These are phyloP conservation scores for Drosophila infuscata DNA, from an alignment of 2,888 invertebrate species.

Conservation along the genomic window DNA sequence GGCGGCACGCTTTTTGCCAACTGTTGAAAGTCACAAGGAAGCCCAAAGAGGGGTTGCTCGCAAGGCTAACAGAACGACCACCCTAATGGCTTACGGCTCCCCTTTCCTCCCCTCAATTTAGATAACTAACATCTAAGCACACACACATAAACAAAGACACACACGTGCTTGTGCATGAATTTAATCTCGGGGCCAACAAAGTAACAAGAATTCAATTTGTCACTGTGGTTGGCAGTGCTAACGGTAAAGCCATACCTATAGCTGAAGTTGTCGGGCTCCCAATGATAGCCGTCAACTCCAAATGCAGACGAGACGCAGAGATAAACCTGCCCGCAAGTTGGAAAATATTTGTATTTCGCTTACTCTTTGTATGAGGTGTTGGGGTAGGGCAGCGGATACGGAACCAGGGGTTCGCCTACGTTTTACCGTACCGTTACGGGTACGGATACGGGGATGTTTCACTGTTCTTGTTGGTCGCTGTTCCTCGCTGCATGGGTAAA, in stretches of 20 bases:
- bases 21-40: slow-evolving; percentile 15
- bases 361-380: slow-evolving; percentile 22
- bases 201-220: slow-evolving; percentile 83
- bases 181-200: slow-evolving; percentile 78
- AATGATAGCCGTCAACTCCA: slow-evolving; percentile 1
- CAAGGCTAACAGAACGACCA: background rate
- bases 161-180: slow-evolving; percentile 68
- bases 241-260: slow-evolving; percentile 4
- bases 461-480: background rate
- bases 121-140: slow-evolving; percentile 60
- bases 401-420: background rate
- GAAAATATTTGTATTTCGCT: slow-evolving; percentile 73
- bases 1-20: slow-evolving; percentile 10
- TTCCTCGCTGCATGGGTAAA: slow-evolving; percentile 47
- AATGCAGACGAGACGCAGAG: slow-evolving; percentile 26
- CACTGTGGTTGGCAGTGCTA: slow-evolving; percentile 69
- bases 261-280: slow-evolving; percentile 6
- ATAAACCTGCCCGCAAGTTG: slow-evolving; percentile 44
- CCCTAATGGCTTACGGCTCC: background rate
- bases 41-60: slow-evolving; percentile 25
- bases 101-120: slow-evolving; percentile 19
- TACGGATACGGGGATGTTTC: background rate
- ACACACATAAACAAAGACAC: slow-evolving; percentile 16
- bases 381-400: background rate
- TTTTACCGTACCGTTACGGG: background rate